Base-by-base conservation (phyloP, 2,113 vertebrate genomes). In the Microcebus jonahi region DNA sequence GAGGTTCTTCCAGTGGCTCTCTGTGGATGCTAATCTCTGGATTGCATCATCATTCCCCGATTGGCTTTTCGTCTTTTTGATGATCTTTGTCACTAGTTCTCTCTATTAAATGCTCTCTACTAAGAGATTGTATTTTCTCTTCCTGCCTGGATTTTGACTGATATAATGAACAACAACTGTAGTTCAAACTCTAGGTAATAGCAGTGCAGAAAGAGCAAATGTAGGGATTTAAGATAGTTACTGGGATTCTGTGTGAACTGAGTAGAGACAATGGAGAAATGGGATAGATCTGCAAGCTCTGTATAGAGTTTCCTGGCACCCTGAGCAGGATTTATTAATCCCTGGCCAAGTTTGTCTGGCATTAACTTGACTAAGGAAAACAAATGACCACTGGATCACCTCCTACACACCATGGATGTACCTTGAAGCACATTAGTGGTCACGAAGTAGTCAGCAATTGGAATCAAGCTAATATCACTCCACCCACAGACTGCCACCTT, bases 321-420 rank as follows among this genome's bases (percentile, higher is more conserved):
- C 48, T 68, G 25, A 90, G 13, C 48, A 93, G 55, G 45, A 81
- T 82, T 84, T 45, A 94, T 88, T 91, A 71, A 90, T 86, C 39
- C 85, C 63, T 91, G 71, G 45, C 39, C 84, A 76, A 77, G 92
- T 92, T 80, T 55, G 80, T 42, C 29, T 31, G 61, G 55, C 8
- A 18, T 27, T 29, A 67, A 88, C 34, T 76, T 67, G 68, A 86
- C 73, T n/a, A 67, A 88, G 12, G 61, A 86, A 93, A 94, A 70
- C 63, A 85, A 81, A 83, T 91, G 68, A 55, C 42, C 31, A 55
- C 17, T 34, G 67, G 73, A 25, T 93, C 53, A 80, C 79, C 61
- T 80, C 67, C 84, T 59, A 86, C 23, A 15, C 42, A 25, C 9
- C 14, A 6, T 15, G 45, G 57, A 27, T 2, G 10, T 82, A 57